These are phyloP conservation scores for Conus canariensis DNA, from an alignment of 2,888 invertebrate genomes.

Conservation along the genomic window DNA sequence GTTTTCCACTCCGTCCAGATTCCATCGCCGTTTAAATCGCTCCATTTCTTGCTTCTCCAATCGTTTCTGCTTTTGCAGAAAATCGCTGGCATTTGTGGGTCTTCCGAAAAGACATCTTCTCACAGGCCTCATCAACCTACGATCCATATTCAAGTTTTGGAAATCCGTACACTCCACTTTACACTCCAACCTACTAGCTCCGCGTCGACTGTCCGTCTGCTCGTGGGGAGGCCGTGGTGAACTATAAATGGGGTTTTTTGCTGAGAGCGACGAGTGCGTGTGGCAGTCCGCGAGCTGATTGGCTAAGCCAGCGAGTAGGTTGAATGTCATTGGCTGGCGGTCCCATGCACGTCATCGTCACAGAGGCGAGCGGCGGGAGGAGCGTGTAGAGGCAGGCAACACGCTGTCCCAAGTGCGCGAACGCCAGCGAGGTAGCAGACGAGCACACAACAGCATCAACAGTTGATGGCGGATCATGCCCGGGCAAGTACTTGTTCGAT, in stretches of 20 bases:
- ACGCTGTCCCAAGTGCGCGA: neutral
- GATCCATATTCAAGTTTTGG: neutral
- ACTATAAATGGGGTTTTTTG: neutral
- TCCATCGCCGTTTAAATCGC: constrained; percentile 9
- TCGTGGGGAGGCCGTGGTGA: too few relatives aligned
- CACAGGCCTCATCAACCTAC: neutral
- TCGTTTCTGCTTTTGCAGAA: neutral
- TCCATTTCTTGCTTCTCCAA: neutral
- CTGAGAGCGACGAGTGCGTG: neutral
- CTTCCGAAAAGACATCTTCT: constrained; percentile 3
- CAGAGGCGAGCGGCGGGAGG: neutral
- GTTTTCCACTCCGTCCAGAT: neutral
- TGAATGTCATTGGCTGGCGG: neutral
- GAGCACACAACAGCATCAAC: neutral
- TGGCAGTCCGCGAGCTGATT: neutral
- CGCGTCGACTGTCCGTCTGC: neutral
- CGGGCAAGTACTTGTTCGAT: neutral
- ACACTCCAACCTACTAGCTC: neutral
- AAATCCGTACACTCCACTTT: neutral
- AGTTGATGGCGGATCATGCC: neutral
- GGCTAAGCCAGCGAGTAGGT: neutral
- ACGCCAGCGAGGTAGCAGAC: neutral
- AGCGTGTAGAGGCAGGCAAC: neutral
- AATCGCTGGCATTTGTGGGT: neutral
- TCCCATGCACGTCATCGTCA: too few relatives aligned